These are phyloP conservation scores for Cynaeus angustus DNA, from an alignment of 2,888 invertebrate genomes.

Conservation along the genomic window DNA sequence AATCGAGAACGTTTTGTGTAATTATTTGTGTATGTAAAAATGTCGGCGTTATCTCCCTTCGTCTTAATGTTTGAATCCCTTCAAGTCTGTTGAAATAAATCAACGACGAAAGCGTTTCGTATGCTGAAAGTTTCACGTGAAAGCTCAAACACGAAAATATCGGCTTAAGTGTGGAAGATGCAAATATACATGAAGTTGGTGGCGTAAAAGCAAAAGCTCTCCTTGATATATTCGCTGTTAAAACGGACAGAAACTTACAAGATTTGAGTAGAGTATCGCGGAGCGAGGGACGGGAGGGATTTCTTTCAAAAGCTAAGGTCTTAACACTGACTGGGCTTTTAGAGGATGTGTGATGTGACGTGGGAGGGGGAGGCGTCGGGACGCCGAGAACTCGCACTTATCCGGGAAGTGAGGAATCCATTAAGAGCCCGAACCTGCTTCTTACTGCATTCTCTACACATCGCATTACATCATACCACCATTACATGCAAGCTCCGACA, in stretches of 20 bases:
- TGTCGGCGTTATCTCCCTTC: too few species aligned
- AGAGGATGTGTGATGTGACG: slow-evolving; percentile 64
- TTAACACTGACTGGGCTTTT: slow-evolving; percentile 66
- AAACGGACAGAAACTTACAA: slow-evolving; percentile 66
- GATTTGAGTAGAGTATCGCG: slow-evolving; percentile 61
- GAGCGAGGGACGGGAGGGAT: slow-evolving; percentile 33
- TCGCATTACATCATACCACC: slow-evolving; percentile 57
- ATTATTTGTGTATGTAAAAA: too few species aligned
- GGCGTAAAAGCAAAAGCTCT: slow-evolving; percentile 62
- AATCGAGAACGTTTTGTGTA: slow-evolving; percentile 27
- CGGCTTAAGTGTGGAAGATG: slow-evolving; percentile 62
- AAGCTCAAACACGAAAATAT: slow-evolving; percentile 62
- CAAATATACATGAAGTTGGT: slow-evolving; percentile 61
- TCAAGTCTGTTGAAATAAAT: slow-evolving; percentile 43
- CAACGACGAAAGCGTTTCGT: slow-evolving; percentile 49
- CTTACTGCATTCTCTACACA: slow-evolving; percentile 61
- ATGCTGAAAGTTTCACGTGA: slow-evolving; percentile 54
- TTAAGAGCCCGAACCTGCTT: slow-evolving; percentile 63
- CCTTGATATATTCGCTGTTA: slow-evolving; percentile 63
- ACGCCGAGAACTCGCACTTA: slow-evolving; percentile 62
- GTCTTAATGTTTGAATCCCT: too few species aligned
- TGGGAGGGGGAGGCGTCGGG: slow-evolving; percentile 52
- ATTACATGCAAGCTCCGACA: slow-evolving; percentile 50
- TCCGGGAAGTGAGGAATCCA: slow-evolving; percentile 66
- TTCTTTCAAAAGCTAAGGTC: slow-evolving; percentile 65